These are phyloP conservation scores for Apodemus speciosus DNA, from an alignment of 2,113 vertebrate genomes.

Conservation along the genomic window DNA sequence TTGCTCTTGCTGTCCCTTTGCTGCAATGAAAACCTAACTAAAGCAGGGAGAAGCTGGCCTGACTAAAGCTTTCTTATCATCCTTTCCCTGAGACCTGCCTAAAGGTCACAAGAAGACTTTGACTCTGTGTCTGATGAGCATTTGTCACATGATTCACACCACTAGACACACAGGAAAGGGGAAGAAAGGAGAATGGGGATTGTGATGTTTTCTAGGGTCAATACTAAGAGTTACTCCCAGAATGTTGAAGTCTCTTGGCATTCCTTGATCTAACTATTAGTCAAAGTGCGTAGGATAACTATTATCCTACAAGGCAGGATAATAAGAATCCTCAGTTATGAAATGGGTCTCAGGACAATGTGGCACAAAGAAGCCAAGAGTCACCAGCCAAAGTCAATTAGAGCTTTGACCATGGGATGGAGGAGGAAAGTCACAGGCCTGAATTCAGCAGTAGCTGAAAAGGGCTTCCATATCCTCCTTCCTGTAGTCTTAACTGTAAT, in stretches of 20 bases:
- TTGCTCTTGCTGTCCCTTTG: too few species aligned
- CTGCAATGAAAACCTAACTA: too few species aligned
- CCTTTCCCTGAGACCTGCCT: neutral
- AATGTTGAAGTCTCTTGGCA: neutral
- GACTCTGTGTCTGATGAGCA: neutral
- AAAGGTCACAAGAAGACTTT: neutral
- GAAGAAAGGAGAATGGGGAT: neutral
- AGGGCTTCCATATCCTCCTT: neutral
- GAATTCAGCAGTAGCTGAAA: neutral
- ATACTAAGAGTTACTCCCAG: neutral
- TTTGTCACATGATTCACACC: neutral
- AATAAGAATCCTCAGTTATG: neutral
- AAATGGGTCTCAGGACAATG: neutral
- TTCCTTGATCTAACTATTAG: neutral
- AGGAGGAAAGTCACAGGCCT: neutral
- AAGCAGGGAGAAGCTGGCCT: neutral
- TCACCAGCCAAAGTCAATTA: neutral
- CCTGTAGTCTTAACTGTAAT: neutral
- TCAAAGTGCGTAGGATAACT: neutral
- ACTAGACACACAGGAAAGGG: neutral
- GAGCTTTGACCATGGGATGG: neutral
- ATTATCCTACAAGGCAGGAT: neutral
- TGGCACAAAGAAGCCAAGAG: neutral
- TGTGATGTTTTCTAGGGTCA: neutral
- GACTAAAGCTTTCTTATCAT: neutral